Evolutionary conservation across 23 tunicate genomes (phyloP), one percentile per base, ranked within the genome.

Genomic region (Styela plicata): DNA sequence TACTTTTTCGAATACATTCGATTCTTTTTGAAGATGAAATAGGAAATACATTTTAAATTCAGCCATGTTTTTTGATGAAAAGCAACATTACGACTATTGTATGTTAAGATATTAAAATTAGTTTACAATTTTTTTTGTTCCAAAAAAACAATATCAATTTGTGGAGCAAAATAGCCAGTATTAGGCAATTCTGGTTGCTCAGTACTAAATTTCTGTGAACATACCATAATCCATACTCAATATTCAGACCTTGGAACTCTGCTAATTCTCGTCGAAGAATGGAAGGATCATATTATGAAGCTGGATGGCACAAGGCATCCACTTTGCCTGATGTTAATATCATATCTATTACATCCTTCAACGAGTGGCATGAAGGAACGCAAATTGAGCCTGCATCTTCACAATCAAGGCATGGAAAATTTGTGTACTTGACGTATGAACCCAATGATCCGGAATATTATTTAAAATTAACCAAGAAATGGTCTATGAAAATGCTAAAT

Each of bases 291-390:
- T 89, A 89, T 63, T 95, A 88, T 70, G 77, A 69, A 31, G 31
- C 24, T 17, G 63, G 44, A 5, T 94, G 94, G 94, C 32, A 52
- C 16, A 32, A 69, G 21, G 98, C 98, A 25, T 1, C 85, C 3
- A 20, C 81, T 18, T 30, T 44, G 5, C 2, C 63, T 28, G 36
- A 75, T 2, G 80, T 89, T 2, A 52, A 71, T 21, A 57, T 89
- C 33, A 74, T 94, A 5, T 88, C 98, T 0, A 89, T 94, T 13
- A 94, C 94, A 13, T 94, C 98, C 3, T 94, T 94, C 79, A 94
- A 94, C 66, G 98, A 94, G 63, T 94, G 98, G 98, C 98, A 94
- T 63, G 98, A 94, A 78, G 98, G 98, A 19, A 94, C 94, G 7
- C 98, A 94, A 82, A 94, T 94, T 32, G 98, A 94, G 65, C 98